Percentiles rank a stretch among this genome's conserved stretches.
phyloP scores from a whole-genome alignment of 92 coral and sea anemone species.

The Heteractis magnifica region DNA sequence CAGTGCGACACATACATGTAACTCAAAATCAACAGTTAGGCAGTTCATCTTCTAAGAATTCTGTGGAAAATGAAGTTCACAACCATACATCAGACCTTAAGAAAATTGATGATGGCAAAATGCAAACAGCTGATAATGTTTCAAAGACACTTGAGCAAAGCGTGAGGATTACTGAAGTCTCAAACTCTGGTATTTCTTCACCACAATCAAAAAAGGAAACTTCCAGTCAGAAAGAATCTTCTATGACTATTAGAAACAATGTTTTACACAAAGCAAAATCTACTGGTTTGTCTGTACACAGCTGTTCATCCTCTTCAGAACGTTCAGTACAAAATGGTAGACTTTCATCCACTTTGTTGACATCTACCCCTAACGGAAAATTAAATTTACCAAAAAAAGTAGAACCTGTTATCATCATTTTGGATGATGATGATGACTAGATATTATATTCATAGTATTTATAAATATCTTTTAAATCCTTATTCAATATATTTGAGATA shows the following conservation, averaged over 20 bases:
- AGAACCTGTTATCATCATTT: not conserved
- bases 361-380: not conserved
- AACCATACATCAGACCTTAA: not conserved
- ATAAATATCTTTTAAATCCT: not conserved
- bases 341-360: not conserved
- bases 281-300: not conserved
- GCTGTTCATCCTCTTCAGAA: not conserved
- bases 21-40: not conserved
- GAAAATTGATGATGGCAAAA: not conserved
- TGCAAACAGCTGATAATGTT: not conserved
- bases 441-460: not conserved
- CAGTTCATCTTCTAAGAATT: not conserved
- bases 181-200: not conserved
- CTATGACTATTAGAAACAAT: not conserved
- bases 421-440: conserved; percentile 3
- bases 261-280: not conserved
- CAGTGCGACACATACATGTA: not conserved
- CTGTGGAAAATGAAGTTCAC: not conserved
- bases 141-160: not conserved
- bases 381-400: not conserved
- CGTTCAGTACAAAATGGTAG: not conserved
- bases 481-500: not conserved
- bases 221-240: not conserved
- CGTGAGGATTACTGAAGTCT: not conserved
- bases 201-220: not conserved